Base-by-base conservation (phyloP, 1,140 invertebrate genomes). In the Hestina assimilis region DNA sequence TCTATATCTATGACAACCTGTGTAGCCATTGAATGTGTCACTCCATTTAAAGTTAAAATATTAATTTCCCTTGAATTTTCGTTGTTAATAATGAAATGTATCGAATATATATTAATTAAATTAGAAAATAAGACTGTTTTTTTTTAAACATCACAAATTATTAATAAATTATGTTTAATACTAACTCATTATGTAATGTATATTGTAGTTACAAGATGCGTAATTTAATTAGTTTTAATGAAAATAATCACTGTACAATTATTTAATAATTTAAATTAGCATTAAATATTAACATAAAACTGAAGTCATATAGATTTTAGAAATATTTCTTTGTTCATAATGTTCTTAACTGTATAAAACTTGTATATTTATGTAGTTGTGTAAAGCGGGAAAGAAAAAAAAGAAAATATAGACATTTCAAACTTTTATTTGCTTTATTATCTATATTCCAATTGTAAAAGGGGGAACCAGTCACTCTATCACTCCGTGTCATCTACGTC, bases 401-500 rank as follows among this genome's bases (percentile, higher is more conserved):
- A 81, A 79, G 74, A 78, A 48, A 74, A 64, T 61, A 51, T 43
- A 31, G 50, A 59, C 59, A 52, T 72, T 65, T 80, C 72, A 79
- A 85, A 83, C 69, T 83, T 87, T 87, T 83, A 79, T 83, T 87
- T 78, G 79, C 61, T 84, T 85, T 83, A 80, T 79, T 85, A 82
- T 80, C 81, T 87, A 83, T 87, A 78, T 75, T 83, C 81, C 82
- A 87, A 85, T 85, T 85, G 81, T 84, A 87, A 87, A 87, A 84
- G 79, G 79, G 31, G 82, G 76, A 82, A 82, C 81, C 82, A 84
- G 63, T 84, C 84, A 85, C 72, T 78, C 79, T 83, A 78, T 83
- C 83, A 83, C 77, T 83, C 79, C 73, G 81, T 82, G 80, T 77
- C 79, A 79, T n/a, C 80, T 84, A 85, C 81, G 46, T 67, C 63